Evolutionary conservation across 2,888 invertebrate genomes (phyloP).

Genomic region (Hoplodrina ambigua): DNA sequence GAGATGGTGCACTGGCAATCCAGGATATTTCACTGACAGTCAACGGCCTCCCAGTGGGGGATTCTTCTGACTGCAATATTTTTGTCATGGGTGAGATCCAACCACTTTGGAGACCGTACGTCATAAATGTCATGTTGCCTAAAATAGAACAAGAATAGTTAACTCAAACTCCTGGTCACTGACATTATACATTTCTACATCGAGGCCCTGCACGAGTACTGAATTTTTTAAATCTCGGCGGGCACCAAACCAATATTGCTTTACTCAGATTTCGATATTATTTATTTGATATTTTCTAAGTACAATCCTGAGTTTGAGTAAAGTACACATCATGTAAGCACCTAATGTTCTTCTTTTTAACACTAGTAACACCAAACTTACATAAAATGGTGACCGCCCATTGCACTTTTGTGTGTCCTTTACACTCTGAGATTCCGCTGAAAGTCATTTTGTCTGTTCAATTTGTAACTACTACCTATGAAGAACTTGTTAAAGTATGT

Average conservation of each 20-base stretch:
- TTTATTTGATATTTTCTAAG: no score
- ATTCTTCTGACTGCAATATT: conserved; percentile 74
- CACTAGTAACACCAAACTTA: conserved; percentile 38
- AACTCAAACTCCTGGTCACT: no score
- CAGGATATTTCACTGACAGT: conserved; percentile 79
- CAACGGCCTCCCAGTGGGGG: conserved; percentile 77
- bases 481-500: neutral
- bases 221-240: neutral
- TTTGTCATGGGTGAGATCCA: conserved; percentile 85
- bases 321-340: no score
- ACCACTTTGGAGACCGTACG: conserved; percentile 82
- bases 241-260: no score
- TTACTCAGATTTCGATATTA: no score
- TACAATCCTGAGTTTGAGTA: neutral
- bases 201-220: neutral
- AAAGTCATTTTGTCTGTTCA: conserved; percentile 28
- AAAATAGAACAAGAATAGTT: conserved; percentile 36
- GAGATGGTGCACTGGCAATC: conserved; percentile 82
- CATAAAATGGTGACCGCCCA: conserved; percentile 64
- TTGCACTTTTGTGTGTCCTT: conserved; percentile 62
- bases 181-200: neutral
- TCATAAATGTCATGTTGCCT: conserved; percentile 82
- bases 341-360: neutral
- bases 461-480: neutral
- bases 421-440: conserved; percentile 25